A percentile compares a stretch with the other conserved stretches of the same genome.
These are phyloP conservation scores for Eupithecia abbreviata DNA, from an alignment of 2,888 invertebrate species.

Conservation along the genomic window DNA sequence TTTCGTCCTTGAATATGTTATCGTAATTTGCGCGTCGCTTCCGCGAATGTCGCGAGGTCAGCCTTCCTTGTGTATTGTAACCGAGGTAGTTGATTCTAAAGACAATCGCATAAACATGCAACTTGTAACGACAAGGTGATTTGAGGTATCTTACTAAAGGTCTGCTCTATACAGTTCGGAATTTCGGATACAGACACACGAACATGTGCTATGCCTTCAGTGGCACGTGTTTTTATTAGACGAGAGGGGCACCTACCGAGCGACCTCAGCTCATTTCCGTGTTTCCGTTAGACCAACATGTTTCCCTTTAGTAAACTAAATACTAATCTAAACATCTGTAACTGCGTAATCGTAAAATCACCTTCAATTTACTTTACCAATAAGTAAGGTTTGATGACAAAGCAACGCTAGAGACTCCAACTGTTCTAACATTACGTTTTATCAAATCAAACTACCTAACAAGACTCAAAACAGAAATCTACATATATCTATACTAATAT, in stretches of 20 bases:
- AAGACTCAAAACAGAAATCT: not conserved
- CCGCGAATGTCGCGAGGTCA: conserved; percentile 68
- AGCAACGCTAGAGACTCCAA: not conserved
- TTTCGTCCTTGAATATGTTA: conserved; percentile 63
- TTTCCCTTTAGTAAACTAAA: not conserved
- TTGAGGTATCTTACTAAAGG: not conserved
- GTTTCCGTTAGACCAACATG: not conserved
- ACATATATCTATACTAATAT: too few relatives aligned
- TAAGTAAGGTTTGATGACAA: not conserved
- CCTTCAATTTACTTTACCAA: not conserved
- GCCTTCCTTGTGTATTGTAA: conserved; percentile 53
- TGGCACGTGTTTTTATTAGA: conserved; percentile 1
- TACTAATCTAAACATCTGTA: not conserved
- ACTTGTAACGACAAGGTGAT: not conserved
- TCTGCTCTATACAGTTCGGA: not conserved
- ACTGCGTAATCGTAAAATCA: not conserved
- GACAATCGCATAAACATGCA: conserved; percentile 7
- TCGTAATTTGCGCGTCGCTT: conserved; percentile 78
- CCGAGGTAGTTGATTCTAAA: conserved; percentile 47
- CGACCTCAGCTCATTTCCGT: not conserved
- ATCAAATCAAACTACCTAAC: not conserved
- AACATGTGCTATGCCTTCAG: not conserved
- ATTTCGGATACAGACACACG: not conserved
- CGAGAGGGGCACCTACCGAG: not conserved
- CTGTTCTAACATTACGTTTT: not conserved